Conservation (phyloP, 2,888 invertebrate genomes). For the Eudasyphora cyanicolor region DNA sequence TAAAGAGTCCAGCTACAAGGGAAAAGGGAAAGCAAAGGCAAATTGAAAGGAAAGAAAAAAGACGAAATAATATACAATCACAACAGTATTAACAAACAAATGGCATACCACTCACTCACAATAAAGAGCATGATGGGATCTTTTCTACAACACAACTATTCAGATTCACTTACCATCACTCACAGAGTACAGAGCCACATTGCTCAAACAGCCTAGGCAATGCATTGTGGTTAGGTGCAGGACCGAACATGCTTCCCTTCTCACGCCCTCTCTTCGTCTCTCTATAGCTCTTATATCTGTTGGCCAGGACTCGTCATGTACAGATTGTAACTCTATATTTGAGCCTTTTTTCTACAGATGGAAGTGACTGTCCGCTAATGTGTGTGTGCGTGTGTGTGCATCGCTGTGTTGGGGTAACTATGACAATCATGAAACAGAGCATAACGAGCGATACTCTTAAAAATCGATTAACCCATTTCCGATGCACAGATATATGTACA, state of each 20-base stretch:
- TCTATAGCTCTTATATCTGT: background rate
- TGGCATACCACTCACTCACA: background rate
- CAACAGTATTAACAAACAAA: conserved; percentile 24
- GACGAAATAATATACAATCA: conserved; percentile 27
- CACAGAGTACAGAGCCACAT: background rate
- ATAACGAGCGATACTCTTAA: conserved; percentile 76
- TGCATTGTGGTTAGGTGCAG: background rate
- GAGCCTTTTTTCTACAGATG: too few relatives aligned
- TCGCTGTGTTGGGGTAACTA: conserved; percentile 57
- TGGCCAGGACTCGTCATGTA: background rate
- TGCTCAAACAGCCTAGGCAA: background rate
- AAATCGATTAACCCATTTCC: conserved; percentile 79
- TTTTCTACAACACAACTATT: background rate
- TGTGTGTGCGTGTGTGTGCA: conserved; percentile 39
- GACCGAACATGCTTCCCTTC: background rate
- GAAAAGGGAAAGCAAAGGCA: too few relatives aligned
- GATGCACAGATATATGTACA: conserved; percentile 68
- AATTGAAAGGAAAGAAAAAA: background rate
- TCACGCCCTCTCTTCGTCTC: background rate
- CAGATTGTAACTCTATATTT: conserved; percentile 40
- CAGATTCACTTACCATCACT: conserved; percentile 15
- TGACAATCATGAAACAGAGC: conserved; percentile 72
- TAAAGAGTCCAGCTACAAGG: background rate
- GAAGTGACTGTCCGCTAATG: background rate
- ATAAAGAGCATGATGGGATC: background rate